Percentiles rank a stretch among this genome's conserved stretches.
These are phyloP conservation scores for Eueremaeus valkanovi DNA, from an alignment of 2,888 invertebrate genomes.

Conservation along the genomic window DNA sequence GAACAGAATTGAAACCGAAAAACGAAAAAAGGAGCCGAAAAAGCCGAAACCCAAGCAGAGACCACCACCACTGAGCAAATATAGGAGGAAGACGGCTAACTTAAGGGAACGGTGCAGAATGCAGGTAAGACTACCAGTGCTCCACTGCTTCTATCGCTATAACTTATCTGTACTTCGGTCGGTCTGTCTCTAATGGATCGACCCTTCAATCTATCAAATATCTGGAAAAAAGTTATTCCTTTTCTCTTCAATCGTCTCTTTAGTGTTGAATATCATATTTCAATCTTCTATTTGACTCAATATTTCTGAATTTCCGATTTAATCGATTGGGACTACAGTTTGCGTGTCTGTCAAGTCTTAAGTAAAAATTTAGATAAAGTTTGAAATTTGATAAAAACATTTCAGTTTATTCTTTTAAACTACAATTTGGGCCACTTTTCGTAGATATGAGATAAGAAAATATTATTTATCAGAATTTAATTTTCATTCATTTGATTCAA, in stretches of 20 bases:
- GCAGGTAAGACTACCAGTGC: conserved; percentile 54
- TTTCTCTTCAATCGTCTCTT: not conserved
- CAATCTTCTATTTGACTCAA: conserved; percentile 9
- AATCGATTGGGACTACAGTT: conserved; percentile 30
- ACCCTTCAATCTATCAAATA: not conserved
- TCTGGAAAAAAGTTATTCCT: not conserved
- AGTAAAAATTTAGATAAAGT: not conserved
- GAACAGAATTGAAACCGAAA: conserved; percentile 50
- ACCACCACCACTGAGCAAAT: conserved; percentile 72
- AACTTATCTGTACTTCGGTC: not conserved
- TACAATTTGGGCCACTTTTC: not conserved
- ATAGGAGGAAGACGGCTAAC: conserved; percentile 82
- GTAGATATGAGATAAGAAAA: not conserved
- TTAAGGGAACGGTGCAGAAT: conserved; percentile 79
- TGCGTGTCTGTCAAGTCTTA: conserved; percentile 24
- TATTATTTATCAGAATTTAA: not conserved
- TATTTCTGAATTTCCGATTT: not conserved
- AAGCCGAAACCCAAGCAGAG: conserved; percentile 49
- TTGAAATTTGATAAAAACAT: not conserved
- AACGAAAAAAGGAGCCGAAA: conserved; percentile 50
- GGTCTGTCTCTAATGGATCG: conserved; percentile 22
- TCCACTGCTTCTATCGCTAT: not conserved
- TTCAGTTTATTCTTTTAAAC: not conserved
- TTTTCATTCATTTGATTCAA: not conserved
- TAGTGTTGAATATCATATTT: not conserved